A percentile compares a stretch with the other conserved stretches of the same genome.
phyloP scores from a whole-genome alignment of 1,140 invertebrate genomes.

The Lerema accius region DNA sequence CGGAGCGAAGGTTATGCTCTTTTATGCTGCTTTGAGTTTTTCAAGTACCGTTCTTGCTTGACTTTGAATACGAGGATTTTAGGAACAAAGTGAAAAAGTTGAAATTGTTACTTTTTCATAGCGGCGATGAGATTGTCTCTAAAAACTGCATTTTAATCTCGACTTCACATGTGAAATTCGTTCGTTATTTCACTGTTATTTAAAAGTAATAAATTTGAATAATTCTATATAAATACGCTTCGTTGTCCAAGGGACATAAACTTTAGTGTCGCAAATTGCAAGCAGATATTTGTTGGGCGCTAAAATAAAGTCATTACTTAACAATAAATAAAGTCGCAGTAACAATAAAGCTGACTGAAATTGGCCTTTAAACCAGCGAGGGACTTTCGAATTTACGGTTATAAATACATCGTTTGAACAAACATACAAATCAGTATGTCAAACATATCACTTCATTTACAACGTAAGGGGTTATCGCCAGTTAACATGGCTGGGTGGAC shows the following conservation, averaged over 20 bases:
- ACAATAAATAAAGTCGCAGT: slow-evolving; percentile 32
- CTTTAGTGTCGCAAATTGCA: slow-evolving; percentile 25
- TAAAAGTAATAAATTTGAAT: slow-evolving; percentile 14
- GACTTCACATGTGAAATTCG: neutral
- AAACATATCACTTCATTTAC: slow-evolving; percentile 32
- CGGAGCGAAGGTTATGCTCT: slow-evolving; percentile 40
- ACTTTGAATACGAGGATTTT: slow-evolving; percentile 35
- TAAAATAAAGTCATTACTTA: slow-evolving; percentile 35
- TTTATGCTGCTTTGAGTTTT: slow-evolving; percentile 43
- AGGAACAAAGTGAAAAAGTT: slow-evolving; percentile 25
- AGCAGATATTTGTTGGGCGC: slow-evolving; percentile 27
- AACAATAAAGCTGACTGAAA: slow-evolving; percentile 33
- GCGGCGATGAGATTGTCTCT: slow-evolving; percentile 2
- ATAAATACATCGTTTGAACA: slow-evolving; percentile 28
- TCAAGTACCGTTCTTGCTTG: slow-evolving; percentile 40
- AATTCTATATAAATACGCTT: slow-evolving; percentile 15
- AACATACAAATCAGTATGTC: slow-evolving; percentile 33
- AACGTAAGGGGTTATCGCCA: slow-evolving; percentile 3
- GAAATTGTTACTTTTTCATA: slow-evolving; percentile 21
- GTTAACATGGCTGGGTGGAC: neutral
- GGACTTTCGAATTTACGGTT: slow-evolving; percentile 31
- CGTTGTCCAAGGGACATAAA: slow-evolving; percentile 17
- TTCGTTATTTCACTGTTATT: slow-evolving; percentile 3
- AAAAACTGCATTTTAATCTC: neutral
- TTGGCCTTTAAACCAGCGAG: slow-evolving; percentile 32